Evolutionary conservation across 2,113 vertebrate species (phyloP).

Genomic region (Archocentrus centrarchus): DNA sequence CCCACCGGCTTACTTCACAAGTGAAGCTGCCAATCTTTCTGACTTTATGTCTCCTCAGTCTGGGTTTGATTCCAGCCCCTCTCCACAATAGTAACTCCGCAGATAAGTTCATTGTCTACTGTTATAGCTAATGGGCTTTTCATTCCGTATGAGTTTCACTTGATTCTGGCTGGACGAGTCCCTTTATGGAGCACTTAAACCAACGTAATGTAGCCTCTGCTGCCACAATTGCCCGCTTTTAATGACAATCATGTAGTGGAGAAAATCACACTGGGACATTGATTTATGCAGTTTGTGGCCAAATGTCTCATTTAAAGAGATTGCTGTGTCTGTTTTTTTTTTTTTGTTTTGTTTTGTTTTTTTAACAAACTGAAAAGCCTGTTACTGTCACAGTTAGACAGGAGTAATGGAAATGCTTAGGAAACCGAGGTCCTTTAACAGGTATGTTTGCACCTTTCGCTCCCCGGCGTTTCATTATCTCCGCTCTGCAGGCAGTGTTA

Average conservation of each 20-base stretch:
- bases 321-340: constrained; percentile 19
- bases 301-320: constrained; percentile 62
- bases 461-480: constrained; percentile 64
- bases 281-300: constrained; percentile 53
- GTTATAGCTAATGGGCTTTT: constrained; percentile 53
- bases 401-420: constrained; percentile 29
- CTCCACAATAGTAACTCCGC: not conserved
- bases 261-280: constrained; percentile 26
- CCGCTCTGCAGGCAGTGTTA: constrained; percentile 43
- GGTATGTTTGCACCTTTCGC: constrained; percentile 52
- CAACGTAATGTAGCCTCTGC: constrained; percentile 17
- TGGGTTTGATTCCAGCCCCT: constrained; percentile 18
- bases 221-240: constrained; percentile 30
- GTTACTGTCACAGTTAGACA: constrained; percentile 29
- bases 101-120: constrained; percentile 54
- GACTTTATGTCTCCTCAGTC: constrained; percentile 8
- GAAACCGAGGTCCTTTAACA: constrained; percentile 43
- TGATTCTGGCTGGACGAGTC: constrained; percentile 31
- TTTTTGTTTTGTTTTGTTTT: no score
- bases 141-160: constrained; percentile 45
- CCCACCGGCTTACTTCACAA: constrained; percentile 12
- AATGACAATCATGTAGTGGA: constrained; percentile 29
- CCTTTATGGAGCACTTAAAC: constrained; percentile 38
- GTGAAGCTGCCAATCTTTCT: constrained; percentile 41
- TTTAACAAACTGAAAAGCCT: constrained; percentile 38